Conservation (phyloP, 2,797 vertebrate species). For the Cercopithecus petaurista region DNA sequence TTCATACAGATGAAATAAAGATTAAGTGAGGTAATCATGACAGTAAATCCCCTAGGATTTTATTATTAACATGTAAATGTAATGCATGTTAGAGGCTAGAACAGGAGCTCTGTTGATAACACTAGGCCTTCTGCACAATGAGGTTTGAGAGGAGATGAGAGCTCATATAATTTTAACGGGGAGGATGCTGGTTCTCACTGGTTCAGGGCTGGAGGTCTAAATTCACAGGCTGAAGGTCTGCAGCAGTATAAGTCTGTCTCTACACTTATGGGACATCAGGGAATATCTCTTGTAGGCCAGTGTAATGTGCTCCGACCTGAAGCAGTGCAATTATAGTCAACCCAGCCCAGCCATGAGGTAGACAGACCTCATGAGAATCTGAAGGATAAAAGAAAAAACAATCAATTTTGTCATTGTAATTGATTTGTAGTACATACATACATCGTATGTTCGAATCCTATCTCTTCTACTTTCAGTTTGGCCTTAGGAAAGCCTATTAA, state of each 20-base stretch:
- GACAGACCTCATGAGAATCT: background rate
- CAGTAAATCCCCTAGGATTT: background rate
- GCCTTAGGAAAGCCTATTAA: constrained; percentile 17
- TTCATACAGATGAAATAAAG: background rate
- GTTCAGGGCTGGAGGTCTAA: background rate
- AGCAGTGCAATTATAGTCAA: background rate
- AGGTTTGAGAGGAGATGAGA: background rate
- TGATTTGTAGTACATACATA: background rate
- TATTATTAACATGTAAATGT: background rate
- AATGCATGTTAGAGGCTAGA: background rate
- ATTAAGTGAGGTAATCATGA: background rate
- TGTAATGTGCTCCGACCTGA: background rate
- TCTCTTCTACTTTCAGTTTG: background rate
- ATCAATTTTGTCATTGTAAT: background rate
- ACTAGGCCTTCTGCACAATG: background rate
- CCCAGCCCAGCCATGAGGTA: background rate
- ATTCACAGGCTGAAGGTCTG: background rate
- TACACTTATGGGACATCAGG: background rate
- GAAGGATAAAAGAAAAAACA: background rate
- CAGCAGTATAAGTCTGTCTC: background rate
- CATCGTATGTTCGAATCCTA: background rate
- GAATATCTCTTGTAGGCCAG: background rate
- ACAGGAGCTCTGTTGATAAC: background rate
- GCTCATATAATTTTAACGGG: background rate
- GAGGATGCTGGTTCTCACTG: background rate